Evolutionary conservation across 2,113 vertebrate genomes (phyloP), one percentile per base, ranked within the genome.

Genomic region (Elephantulus edwardii): DNA sequence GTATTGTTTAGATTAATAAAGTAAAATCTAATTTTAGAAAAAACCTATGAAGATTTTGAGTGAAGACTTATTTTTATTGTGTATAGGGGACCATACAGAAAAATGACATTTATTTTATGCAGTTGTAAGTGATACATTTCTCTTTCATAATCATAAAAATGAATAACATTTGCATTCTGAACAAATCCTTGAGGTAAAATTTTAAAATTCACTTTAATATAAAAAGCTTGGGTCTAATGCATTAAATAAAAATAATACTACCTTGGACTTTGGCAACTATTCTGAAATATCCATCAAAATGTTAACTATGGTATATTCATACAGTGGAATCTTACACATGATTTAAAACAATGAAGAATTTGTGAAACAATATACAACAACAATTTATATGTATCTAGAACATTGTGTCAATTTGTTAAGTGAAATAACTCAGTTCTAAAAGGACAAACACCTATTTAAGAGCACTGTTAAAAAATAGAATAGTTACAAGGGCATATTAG

Each of bases 91-190:
- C 9, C n/a, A 83, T 52, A 5, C 50, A 58, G 33, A 88, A 66
- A n/a, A 83, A 85, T 89, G 3, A 54, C 74, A 76, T 74, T 1
- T 10, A 68, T 86, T 75, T 66, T 90, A 58, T 80, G 4, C 75
- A 62, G 68, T 90, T 82, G 56, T 81, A 76, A 81, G 44, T 74
- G 17, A 87, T 19, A 70, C 48, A 68, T 56, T 52, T 79, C 85
- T 77, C 16, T 62, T 87, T 87, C 42, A 40, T 78, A 84, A 70
- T 89, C 83, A 60, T 83, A 76, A 93, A 94, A 83, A 52, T 74
- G 24, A 92, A 33, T 82, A 95, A 50, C 8, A 83, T n/a, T 10
- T 62, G 2, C 72, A 40, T 81, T 82, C 60, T 11, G 56, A 81
- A 82, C 19, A 91, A 72, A 70, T 70, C 24, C 5, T 82, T 42